These are phyloP conservation scores for Dasypolia templi DNA, from an alignment of 2,888 invertebrate genomes.

Conservation along the genomic window DNA sequence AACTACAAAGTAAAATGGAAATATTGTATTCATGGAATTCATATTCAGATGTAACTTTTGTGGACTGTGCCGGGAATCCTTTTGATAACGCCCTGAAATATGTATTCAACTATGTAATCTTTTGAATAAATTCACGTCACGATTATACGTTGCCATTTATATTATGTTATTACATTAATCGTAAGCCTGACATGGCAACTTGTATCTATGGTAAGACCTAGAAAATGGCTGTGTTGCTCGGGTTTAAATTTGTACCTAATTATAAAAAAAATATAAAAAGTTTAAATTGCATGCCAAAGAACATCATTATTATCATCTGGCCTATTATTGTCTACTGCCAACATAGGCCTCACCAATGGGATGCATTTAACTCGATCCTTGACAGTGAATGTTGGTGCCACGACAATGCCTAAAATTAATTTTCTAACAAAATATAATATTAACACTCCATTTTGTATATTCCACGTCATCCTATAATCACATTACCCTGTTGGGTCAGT, in stretches of 20 bases:
- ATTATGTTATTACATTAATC: slow-evolving; percentile 17
- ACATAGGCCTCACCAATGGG: too few species aligned
- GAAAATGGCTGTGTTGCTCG: too few species aligned
- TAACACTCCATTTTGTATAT: slow-evolving; percentile 38
- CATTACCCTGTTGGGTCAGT: slow-evolving; percentile 73
- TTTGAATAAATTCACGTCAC: slow-evolving; percentile 17
- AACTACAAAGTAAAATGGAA: slow-evolving; percentile 18
- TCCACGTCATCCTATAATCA: slow-evolving; percentile 52
- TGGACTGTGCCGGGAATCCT: slow-evolving; percentile 1
- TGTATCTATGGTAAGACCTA: too few species aligned
- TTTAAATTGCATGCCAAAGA: too few species aligned
- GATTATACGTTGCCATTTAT: slow-evolving; percentile 12
- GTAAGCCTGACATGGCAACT: too few species aligned
- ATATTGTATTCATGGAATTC: slow-evolving; percentile 33
- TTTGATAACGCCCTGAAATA: slow-evolving; percentile 31
- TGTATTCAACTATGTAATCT: slow-evolving; percentile 4
- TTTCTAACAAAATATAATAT: neutral
- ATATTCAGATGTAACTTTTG: slow-evolving; percentile 27
- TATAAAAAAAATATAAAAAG: too few species aligned
- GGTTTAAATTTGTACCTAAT: too few species aligned
- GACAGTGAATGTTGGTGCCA: too few species aligned
- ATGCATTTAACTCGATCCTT: too few species aligned
- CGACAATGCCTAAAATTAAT: neutral
- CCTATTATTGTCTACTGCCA: too few species aligned
- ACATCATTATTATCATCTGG: too few species aligned